Evolutionary conservation across 2,797 vertebrate genomes (phyloP), one percentile per base, ranked within the genome.

Genomic region (Tapirus indicus): DNA sequence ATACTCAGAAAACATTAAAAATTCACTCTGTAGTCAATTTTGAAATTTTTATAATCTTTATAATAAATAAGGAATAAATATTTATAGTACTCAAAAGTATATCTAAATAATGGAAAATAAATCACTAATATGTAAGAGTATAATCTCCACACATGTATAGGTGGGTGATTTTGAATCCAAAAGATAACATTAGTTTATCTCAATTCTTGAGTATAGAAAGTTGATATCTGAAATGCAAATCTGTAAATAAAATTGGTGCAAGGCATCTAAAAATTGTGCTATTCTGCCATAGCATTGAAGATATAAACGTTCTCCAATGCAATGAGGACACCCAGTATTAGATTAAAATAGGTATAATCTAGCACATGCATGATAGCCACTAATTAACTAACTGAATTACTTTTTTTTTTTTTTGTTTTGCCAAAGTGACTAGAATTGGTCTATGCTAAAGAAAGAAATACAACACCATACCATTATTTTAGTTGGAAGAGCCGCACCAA

Each of bases 381-480:
- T 96, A 90, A 95, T 88, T 94, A 95, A 58, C 23, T 93, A 82
- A 92, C 0, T 35, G 41, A 94, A 94, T 92, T 79, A 94, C 23
- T 69, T 38, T 35, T 85, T 82, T 29, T 83, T 62, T 49, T 41
- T 64, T 79, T 72, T n/a, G n/a, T 72, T 88, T 71, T 35, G 32
- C 58, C 56, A 62, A 90, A 96, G 29, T 96, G 85, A 95, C 72
- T 94, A 95, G n/a, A 94, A 94, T 58, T 88, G n/a, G 27, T 89
- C 89, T 95, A 96, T 27, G 23, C 88, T 92, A 92, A 88, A 88
- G 72, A 89, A 93, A 87, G 71, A 96, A 97, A 98, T 97, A 97
- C 95, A 98, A 97, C 97, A 98, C 94, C 96, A 98, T 97, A 97
- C 89, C 96, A 96, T 96, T 98, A 98, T 98, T 98, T 98, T 98